These are phyloP conservation scores for Tringa solitaria DNA, from an alignment of 2,113 vertebrate species.

Conservation along the genomic window DNA sequence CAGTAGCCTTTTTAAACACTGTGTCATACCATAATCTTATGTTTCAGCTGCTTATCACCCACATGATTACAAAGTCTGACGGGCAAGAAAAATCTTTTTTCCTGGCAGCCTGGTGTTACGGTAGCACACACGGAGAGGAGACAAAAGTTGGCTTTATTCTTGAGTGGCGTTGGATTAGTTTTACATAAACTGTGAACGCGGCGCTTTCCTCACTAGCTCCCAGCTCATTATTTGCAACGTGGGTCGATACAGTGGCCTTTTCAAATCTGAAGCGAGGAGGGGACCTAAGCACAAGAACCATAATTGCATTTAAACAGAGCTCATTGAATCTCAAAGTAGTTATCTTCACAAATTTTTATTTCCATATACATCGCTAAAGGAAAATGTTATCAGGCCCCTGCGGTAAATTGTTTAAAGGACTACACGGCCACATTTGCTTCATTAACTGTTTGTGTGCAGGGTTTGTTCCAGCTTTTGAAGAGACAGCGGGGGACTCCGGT, in stretches of 20 bases:
- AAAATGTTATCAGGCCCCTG: conserved; percentile 18
- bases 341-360: conserved; percentile 47
- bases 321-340: conserved; percentile 7
- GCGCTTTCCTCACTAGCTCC: background rate
- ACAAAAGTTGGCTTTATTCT: background rate
- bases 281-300: background rate
- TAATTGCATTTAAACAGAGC: conserved; percentile 22
- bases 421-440: background rate
- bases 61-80: background rate
- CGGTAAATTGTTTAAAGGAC: background rate
- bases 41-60: background rate
- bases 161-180: background rate
- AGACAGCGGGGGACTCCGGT: background rate
- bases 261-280: background rate
- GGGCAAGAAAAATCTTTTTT: background rate
- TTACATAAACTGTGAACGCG: background rate
- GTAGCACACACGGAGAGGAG: background rate
- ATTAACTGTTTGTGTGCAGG: background rate
- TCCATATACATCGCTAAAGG: background rate
- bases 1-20: background rate
- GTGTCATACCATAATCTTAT: accelerated
- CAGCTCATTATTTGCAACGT: background rate
- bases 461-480: background rate
- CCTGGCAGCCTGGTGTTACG: background rate
- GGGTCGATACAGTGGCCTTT: background rate